phyloP scores from a whole-genome alignment of 2,888 invertebrate genomes.

The Drepanosiphum platanoidis region DNA sequence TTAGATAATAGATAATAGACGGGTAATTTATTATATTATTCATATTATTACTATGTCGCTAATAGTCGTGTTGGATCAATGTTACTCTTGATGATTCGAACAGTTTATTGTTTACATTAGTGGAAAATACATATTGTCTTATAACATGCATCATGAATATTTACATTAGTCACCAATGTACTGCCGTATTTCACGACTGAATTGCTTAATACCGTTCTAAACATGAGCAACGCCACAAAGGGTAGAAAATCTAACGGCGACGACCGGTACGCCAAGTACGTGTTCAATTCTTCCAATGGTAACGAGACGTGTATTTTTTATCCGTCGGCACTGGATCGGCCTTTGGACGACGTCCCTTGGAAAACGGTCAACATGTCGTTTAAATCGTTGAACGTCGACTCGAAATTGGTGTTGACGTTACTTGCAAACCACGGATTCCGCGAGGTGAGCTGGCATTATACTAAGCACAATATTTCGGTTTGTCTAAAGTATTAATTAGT shows the following conservation, averaged over 20 bases:
- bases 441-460: slow-evolving; percentile 46
- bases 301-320: slow-evolving; percentile 43
- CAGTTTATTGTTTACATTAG: not conserved
- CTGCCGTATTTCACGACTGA: not conserved
- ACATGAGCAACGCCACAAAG: slow-evolving; percentile 20
- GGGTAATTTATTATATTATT: not conserved
- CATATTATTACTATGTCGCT: not conserved
- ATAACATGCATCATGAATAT: not conserved
- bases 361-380: slow-evolving; percentile 49
- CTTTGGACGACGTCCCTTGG: slow-evolving; percentile 50
- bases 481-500: slow-evolving; percentile 7
- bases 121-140: not conserved
- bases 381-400: slow-evolving; percentile 50
- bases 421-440: slow-evolving; percentile 57
- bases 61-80: slow-evolving; percentile 1
- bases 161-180: not conserved
- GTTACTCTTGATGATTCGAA: not conserved
- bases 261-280: slow-evolving; percentile 9
- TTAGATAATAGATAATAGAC: not conserved
- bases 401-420: slow-evolving; percentile 50
- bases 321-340: slow-evolving; percentile 37
- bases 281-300: slow-evolving; percentile 25
- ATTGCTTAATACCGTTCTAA: not conserved
- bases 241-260: not conserved
- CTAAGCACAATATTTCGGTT: not conserved